These are phyloP conservation scores for Quiscalus mexicanus DNA, from an alignment of 2,113 vertebrate species.

Conservation along the genomic window DNA sequence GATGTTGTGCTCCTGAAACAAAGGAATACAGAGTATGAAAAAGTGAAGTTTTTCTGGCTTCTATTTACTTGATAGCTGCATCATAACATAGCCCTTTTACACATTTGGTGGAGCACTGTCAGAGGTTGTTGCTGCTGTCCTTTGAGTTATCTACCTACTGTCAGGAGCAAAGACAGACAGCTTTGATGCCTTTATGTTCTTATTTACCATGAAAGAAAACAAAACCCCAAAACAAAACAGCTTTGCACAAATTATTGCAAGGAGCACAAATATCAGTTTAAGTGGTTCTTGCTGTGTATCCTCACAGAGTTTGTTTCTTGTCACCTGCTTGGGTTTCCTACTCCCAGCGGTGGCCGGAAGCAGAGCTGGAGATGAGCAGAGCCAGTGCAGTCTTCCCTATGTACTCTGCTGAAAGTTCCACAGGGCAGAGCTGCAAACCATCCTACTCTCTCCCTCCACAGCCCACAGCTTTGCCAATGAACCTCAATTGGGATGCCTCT, in stretches of 20 bases:
- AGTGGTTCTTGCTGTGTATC: neutral
- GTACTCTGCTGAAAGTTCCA: neutral
- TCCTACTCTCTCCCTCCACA: neutral
- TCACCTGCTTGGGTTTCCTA: neutral
- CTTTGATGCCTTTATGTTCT: neutral
- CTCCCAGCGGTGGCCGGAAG: neutral
- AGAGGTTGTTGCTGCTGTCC: neutral
- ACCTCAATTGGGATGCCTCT: neutral
- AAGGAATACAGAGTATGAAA: neutral
- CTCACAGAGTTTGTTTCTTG: neutral
- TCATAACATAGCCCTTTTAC: neutral
- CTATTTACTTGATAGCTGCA: neutral
- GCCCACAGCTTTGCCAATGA: neutral
- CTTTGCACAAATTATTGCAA: neutral
- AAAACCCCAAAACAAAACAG: neutral
- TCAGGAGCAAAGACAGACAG: neutral
- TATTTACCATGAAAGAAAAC: neutral
- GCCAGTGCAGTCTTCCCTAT: neutral
- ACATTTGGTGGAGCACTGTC: neutral
- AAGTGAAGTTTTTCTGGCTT: neutral
- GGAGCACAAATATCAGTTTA: neutral
- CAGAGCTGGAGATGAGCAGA: neutral
- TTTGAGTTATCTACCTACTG: neutral
- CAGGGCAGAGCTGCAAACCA: neutral
- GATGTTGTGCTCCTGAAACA: neutral